Conservation (phyloP, 92 coral and sea anemone genomes). For the Ricordea florida region DNA sequence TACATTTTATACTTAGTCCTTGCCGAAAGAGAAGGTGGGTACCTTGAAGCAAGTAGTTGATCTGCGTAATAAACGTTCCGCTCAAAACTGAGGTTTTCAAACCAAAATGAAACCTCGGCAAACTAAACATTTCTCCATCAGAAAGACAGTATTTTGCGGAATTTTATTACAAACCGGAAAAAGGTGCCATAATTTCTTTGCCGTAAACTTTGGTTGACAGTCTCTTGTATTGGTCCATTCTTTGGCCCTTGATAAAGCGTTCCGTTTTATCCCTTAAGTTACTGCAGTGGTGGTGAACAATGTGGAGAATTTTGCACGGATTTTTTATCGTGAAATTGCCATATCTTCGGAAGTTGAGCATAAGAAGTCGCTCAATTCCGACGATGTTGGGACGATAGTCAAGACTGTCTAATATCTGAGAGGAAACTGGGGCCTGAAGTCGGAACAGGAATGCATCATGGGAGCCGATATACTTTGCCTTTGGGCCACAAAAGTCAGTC, state of each 20-base stretch:
- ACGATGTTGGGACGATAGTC: constrained; percentile 76
- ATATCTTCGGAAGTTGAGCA: constrained; percentile 43
- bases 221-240: constrained; percentile 9
- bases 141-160: no score
- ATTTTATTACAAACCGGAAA: constrained; percentile 8
- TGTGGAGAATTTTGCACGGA: constrained; percentile 75
- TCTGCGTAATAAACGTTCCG: no score
- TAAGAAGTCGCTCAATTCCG: constrained; percentile 76
- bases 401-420: constrained; percentile 35
- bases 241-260: constrained; percentile 3
- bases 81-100: no score
- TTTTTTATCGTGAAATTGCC: constrained; percentile 75
- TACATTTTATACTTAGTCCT: no score
- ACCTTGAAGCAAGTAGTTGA: no score
- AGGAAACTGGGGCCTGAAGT: constrained; percentile 55
- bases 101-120: no score
- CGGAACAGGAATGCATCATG: constrained; percentile 90
- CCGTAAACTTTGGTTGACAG: background rate
- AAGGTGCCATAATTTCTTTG: background rate
- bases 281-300: constrained; percentile 87
- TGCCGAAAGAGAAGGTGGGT: no score
- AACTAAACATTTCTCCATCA: no score
- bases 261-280: constrained; percentile 11
- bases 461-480: constrained; percentile 81
- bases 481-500: constrained; percentile 76